phyloP scores from a whole-genome alignment of 2,888 invertebrate species.

The Dichetophora obliterata region DNA sequence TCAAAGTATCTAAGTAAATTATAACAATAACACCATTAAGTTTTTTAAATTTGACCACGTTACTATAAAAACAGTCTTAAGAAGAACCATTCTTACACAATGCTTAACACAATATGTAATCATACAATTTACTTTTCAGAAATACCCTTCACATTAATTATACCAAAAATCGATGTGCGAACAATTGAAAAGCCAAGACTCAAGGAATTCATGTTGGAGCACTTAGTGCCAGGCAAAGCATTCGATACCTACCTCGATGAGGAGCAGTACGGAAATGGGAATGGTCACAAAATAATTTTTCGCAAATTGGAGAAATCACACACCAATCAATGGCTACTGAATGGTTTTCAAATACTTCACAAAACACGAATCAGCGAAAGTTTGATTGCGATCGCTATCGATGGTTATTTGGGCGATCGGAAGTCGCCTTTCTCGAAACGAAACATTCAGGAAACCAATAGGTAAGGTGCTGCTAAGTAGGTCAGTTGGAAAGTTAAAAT shows the following conservation, averaged over 20 bases:
- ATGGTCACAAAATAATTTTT: constrained; percentile 70
- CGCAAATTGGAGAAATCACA: constrained; percentile 68
- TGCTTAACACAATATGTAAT: too few relatives aligned
- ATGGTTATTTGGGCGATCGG: constrained; percentile 69
- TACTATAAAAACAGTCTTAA: too few relatives aligned
- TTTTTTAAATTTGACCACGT: too few relatives aligned
- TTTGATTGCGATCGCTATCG: constrained; percentile 68
- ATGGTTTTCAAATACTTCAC: constrained; percentile 67
- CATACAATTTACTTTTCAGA: constrained; percentile 66
- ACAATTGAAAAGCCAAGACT: constrained; percentile 71
- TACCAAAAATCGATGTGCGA: constrained; percentile 72
- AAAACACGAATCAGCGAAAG: constrained; percentile 67
- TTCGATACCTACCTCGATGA: constrained; percentile 70
- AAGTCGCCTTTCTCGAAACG: constrained; percentile 69
- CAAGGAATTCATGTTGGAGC: constrained; percentile 74
- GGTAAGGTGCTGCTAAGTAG: constrained; percentile 53
- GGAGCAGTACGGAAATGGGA: constrained; percentile 70
- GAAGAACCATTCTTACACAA: too few relatives aligned
- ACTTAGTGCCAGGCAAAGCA: constrained; percentile 73
- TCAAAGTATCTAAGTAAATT: too few relatives aligned
- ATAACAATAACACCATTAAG: too few relatives aligned
- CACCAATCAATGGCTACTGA: constrained; percentile 67
- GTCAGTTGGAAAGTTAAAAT: not conserved
- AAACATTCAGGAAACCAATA: constrained; percentile 70
- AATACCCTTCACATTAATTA: constrained; percentile 74